Conservation (phyloP, 2,888 invertebrate species). For the Ochropleura plecta region DNA sequence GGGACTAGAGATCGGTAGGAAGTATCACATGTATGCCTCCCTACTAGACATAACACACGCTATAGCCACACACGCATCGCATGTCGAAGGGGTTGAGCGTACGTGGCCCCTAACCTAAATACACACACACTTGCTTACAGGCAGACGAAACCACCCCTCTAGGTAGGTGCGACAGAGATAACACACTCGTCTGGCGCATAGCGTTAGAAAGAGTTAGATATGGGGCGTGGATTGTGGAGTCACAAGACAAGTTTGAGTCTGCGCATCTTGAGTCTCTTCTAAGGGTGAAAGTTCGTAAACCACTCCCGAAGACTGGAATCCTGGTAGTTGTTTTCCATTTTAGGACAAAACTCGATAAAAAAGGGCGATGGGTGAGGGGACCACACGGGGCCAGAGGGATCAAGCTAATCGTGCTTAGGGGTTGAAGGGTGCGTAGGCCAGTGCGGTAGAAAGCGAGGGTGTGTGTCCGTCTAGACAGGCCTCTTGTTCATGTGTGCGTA, state of each 20-base stretch:
- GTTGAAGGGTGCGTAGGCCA: constrained; percentile 79
- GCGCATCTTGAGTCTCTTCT: constrained; percentile 85
- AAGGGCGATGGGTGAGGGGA: constrained; percentile 82
- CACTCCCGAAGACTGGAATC: constrained; percentile 78
- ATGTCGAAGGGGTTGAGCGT: constrained; percentile 85
- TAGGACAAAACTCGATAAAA: constrained; percentile 91
- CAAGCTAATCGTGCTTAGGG: constrained; percentile 73
- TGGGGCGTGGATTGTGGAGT: constrained; percentile 74
- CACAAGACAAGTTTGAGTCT: constrained; percentile 85
- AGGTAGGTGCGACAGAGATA: constrained; percentile 81
- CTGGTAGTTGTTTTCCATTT: constrained; percentile 91
- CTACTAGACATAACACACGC: constrained; percentile 83
- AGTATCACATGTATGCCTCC: constrained; percentile 83
- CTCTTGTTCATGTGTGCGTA: constrained; percentile 63
- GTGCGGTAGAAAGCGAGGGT: constrained; percentile 41
- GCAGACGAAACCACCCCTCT: constrained; percentile 78
- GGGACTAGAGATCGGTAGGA: constrained; percentile 81
- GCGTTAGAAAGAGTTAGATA: constrained; percentile 86
- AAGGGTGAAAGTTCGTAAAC: constrained; percentile 84
- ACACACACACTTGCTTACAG: constrained; percentile 73
- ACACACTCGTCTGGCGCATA: constrained; percentile 49
- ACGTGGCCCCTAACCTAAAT: constrained; percentile 80
- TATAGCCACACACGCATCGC: constrained; percentile 86
- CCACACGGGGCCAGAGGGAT: constrained; percentile 67
- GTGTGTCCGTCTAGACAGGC: constrained; percentile 45